These are phyloP conservation scores for Notarius quadriscutis DNA, from an alignment of 2,113 vertebrate genomes.

Conservation along the genomic window DNA sequence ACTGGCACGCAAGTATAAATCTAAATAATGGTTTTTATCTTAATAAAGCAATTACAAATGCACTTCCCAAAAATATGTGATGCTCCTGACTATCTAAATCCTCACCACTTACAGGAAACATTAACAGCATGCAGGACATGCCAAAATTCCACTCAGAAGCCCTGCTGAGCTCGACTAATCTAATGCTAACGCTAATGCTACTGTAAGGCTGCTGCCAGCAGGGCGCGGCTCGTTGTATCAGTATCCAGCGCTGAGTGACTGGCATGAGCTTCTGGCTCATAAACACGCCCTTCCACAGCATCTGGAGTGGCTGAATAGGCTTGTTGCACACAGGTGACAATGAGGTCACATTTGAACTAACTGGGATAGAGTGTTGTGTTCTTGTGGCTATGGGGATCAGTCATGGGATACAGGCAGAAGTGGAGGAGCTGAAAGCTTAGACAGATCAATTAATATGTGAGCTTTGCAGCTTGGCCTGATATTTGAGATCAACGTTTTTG, in stretches of 20 bases:
- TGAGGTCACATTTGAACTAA: not conserved
- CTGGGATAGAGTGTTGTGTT: not conserved
- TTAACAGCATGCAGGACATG: constrained; percentile 5
- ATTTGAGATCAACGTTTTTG: constrained; percentile 33
- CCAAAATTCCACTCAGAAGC: constrained; percentile 36
- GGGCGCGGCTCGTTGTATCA: constrained; percentile 52
- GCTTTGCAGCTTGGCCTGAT: constrained; percentile 1
- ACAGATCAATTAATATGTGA: constrained; percentile 22
- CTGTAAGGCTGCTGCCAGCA: constrained; percentile 47
- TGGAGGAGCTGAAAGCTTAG: constrained; percentile 9
- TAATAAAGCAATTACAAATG: not conserved
- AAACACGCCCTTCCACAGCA: constrained; percentile 53
- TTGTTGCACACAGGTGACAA: constrained; percentile 45
- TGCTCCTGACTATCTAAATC: not conserved
- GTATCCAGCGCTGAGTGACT: constrained; percentile 51
- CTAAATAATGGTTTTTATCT: not conserved
- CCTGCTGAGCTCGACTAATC: constrained; percentile 44
- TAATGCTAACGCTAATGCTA: constrained; percentile 50
- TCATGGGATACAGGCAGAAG: constrained; percentile 15
- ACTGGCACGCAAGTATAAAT: constrained; percentile 11
- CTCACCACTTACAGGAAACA: not conserved
- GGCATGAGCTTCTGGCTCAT: constrained; percentile 54
- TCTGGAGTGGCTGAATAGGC: constrained; percentile 57
- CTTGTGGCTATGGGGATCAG: constrained; percentile 25
- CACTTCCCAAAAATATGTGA: not conserved